Evolutionary conservation across 2,797 vertebrate genomes (phyloP), one percentile per base, ranked within the genome.

Genomic region (Acanthurus lineatus): DNA sequence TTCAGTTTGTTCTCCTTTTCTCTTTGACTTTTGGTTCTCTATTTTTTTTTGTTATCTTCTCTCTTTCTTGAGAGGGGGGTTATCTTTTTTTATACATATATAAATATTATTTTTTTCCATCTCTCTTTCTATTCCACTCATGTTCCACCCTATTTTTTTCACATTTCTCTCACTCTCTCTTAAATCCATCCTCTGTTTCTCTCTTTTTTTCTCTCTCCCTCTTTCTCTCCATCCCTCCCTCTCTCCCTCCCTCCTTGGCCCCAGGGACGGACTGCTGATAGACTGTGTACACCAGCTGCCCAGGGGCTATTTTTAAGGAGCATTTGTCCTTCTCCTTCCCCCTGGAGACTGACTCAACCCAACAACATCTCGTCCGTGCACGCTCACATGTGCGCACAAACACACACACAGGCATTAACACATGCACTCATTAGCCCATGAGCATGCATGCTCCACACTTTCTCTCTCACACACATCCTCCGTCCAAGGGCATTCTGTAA

Each of bases 271-370:
- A 92, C 91, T 94, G 95, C 93, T 95, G 95, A 96, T 94, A 95
- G 95, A 96, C 93, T 86, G 91, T 92, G 89, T 92, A 90, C 92
- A 93, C 93, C 95, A 96, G 95, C 95, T 96, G 95, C 92, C 91
- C 92, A 92, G 91, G 89, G 94, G 93, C 95, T 95, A 95, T 96
- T 95, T 96, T 95, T 94, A 96, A 95, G 94, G 92, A 95, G 93
- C 95, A 96, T 95, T 95, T 96, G 95, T 94, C 94, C 94, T 94
- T 94, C 93, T 92, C 89, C 79, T 89, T 93, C 78, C 91, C 94
- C 93, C 93, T 91, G 91, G 94, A 93, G 93, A 93, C 94, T 94
- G 93, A 94, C 93, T 95, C 93, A 91, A 94, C 93, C 94, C 90
- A 93, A 94, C 94, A 94, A 89, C 94, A 92, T 94, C 91, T 92